phyloP scores from a whole-genome alignment of 2,113 vertebrate species.

The Neopipo cinnamomea region DNA sequence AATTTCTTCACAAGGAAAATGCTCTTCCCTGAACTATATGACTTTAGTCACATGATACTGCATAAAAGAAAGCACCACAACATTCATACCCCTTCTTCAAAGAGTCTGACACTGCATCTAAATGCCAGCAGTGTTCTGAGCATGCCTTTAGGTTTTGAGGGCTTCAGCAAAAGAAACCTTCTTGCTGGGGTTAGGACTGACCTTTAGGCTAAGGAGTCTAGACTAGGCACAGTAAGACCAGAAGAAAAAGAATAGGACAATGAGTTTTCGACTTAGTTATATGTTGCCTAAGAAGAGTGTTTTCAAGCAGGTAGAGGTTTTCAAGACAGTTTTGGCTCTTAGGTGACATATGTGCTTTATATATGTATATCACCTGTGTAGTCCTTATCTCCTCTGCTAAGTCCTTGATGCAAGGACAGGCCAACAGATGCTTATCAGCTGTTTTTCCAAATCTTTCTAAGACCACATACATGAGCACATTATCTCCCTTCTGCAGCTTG shows the following conservation, averaged over 20 bases:
- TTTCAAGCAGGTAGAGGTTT: neutral
- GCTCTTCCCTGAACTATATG: neutral
- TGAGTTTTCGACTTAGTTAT: neutral
- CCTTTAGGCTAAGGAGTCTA: neutral
- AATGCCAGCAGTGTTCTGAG: neutral
- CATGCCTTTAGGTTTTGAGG: neutral
- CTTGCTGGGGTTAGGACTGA: neutral
- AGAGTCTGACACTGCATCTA: rapidly evolving
- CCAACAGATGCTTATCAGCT: neutral
- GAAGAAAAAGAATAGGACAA: too few relatives aligned
- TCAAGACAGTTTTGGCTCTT: neutral
- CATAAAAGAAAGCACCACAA: neutral
- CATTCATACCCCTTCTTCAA: neutral
- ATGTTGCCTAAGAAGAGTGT: neutral
- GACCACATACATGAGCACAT: neutral
- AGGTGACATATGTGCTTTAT: rapidly evolving
- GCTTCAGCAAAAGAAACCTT: neutral
- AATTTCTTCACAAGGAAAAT: neutral
- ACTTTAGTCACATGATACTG: neutral
- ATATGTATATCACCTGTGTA: neutral
- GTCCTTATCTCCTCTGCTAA: neutral
- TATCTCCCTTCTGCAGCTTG: neutral
- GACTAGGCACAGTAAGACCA: neutral
- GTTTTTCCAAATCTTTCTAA: neutral
- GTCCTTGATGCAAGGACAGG: neutral